Base-by-base conservation (phyloP, 2,113 vertebrate species). In the Lophius piscatorius region DNA sequence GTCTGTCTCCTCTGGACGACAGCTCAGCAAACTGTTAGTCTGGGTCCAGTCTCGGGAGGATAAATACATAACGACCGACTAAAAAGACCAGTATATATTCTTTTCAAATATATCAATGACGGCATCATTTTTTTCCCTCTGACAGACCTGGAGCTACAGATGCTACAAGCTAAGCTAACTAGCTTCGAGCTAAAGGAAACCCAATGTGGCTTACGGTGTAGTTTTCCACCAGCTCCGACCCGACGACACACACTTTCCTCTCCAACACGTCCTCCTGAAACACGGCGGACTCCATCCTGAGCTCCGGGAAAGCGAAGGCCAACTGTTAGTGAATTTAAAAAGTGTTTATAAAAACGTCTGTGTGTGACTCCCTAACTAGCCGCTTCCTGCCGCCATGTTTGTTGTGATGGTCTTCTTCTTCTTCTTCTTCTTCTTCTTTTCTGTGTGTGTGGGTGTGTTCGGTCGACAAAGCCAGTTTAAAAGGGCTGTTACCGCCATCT, bases 181-280 rank as follows among this genome's bases (percentile, higher is more conserved):
- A 8, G 2, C 40, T 29, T 40, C 38, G 9, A 6, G 26, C 22
- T 42, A 47, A 4, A 33, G 2, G 7, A 35, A 36, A 8, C 38
- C 13, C n/a, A 41, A 29, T 33, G 45, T 20, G 91, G 89, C 87
- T 78, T 64, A 87, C 85, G 0, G 96, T 98, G 73, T 98, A 98
- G 31, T 92, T 97, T 46, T 98, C 96, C 89, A 98, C 91, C 45
- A 85, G 91, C 90, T 98, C 95, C 8, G 96, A 95, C 18, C 96
- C 95, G 44, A 94, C 87, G 18, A 97, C 86, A 10, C 80, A 86
- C 54, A 95, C 90, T 79, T 82, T 89, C 55, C 94, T 93, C 65
- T 93, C 93, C 29, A 83, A 66, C 24, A 80, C 84, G 42, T 94
- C 93, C 20, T 87, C 88, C 13, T 84, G 54, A 56, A 85, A 87